Percentiles rank a stretch among this genome's conserved stretches.
Evolutionary conservation across 2,797 vertebrate species (phyloP).

Genomic region (Ibycter americanus): DNA sequence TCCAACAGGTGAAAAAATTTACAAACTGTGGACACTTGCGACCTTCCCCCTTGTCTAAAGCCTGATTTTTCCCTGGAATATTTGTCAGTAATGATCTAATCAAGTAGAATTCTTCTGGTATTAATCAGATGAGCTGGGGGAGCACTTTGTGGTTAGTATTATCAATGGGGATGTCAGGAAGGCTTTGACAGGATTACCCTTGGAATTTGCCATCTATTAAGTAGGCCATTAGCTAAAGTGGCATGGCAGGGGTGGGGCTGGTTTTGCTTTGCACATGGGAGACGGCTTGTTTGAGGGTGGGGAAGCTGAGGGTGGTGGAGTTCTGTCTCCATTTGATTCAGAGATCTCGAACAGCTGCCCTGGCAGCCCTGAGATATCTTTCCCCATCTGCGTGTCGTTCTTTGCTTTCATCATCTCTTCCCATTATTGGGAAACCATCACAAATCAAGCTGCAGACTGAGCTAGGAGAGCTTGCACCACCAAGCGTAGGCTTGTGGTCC

Average conservation of each 20-base stretch:
- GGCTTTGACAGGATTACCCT: slow-evolving; percentile 53
- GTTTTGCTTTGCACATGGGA: slow-evolving; percentile 38
- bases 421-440: slow-evolving; percentile 56
- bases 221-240: slow-evolving; percentile 44
- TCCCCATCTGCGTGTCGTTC: slow-evolving; percentile 29
- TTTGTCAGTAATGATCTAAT: slow-evolving; percentile 22
- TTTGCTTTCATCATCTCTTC: slow-evolving; percentile 64
- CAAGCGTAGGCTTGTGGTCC: background rate
- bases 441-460: background rate
- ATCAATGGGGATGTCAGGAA: slow-evolving; percentile 36
- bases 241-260: background rate
- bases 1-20: background rate
- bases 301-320: slow-evolving; percentile 45
- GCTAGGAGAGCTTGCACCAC: slow-evolving; percentile 18
- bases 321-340: slow-evolving; percentile 57
- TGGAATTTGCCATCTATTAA: slow-evolving; percentile 60
- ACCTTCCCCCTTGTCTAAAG: background rate
- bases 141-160: slow-evolving; percentile 35
- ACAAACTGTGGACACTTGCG: background rate
- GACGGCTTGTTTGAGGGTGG: slow-evolving; percentile 29
- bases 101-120: slow-evolving; percentile 44
- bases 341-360: slow-evolving; percentile 59
- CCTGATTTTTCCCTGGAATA: background rate
- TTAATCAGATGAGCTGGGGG: slow-evolving; percentile 30
- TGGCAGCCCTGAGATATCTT: slow-evolving; percentile 49